Base-by-base conservation (phyloP, 2,113 vertebrate species). In the Gopherus evgoodei region DNA sequence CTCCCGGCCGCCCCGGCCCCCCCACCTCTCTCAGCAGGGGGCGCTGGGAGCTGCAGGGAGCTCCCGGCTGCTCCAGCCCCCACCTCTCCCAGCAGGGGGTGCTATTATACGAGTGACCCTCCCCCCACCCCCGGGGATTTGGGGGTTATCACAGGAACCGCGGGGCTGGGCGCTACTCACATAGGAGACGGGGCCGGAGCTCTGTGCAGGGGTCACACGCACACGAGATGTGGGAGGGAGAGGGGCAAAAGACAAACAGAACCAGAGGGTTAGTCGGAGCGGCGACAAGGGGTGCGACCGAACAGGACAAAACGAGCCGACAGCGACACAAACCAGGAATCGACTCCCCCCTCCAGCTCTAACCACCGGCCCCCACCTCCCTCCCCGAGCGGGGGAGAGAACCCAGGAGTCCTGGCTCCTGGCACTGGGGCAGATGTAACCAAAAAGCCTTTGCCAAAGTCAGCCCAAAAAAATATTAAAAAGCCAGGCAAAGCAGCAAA, bases 41-140 rank as follows among this genome's bases (percentile, higher is more conserved):
- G 29, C 24, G 19, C 75, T 42, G 52, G 53, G 42, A 49, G 27
- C 16, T 35, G 78, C 22, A 47, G 42, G 91, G 38, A 78, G 27
- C 25, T 72, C 6, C 13, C 14, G 11, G 78, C 22, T n/a, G 8
- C 98, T 97, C 98, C 98, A 98, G 93, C 98, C 98, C 98, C 76
- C 98, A 35, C 62, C 31, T 17, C 94, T 97, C 96, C 98, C 98
- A 98, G 98, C 89, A 95, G 92, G 90, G 91, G 65, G 82, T n/a
- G 92, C 50, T 94, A 95, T 95, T 94, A 25, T 38, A 53, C 29
- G 7, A 10, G 25, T 62, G 62, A 16, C 82, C 22, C 17, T 57
- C 24, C 59, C 79, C 56, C 19, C 16, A 14, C 52, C 21, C 44
- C 54, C 10, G 17, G 31, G 31, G 31, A 65, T 65, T 65, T 65